Percentiles rank a stretch among this genome's conserved stretches.
phyloP scores from a whole-genome alignment of 1,140 invertebrate species.

The Acromyrmex echinatior region DNA sequence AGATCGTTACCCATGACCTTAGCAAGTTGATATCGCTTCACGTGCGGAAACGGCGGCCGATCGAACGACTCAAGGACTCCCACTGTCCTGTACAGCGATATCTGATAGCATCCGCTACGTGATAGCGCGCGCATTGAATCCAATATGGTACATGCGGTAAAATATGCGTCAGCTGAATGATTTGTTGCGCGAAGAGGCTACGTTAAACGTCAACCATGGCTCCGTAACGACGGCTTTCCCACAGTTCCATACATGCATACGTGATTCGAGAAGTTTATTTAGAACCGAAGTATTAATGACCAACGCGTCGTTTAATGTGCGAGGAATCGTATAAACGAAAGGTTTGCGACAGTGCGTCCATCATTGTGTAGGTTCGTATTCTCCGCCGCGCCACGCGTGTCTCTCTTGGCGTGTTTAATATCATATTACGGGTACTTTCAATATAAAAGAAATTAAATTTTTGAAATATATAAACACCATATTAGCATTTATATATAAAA shows the following conservation, averaged over 20 bases:
- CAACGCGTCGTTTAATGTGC: background rate
- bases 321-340: conserved; percentile 8
- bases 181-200: conserved; percentile 13
- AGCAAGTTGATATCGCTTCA: conserved; percentile 61
- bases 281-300: conserved; percentile 8
- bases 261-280: conserved; percentile 6
- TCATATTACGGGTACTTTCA: background rate
- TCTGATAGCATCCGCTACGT: conserved; percentile 27
- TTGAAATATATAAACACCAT: too few relatives aligned
- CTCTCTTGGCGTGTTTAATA: background rate
- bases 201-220: background rate
- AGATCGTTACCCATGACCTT: conserved; percentile 63
- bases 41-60: conserved; percentile 64
- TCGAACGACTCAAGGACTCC: conserved; percentile 72
- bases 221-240: background rate
- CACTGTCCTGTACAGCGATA: conserved; percentile 60
- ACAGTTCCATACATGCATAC: conserved; percentile 1
- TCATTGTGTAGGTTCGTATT: background rate
- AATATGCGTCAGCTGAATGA: conserved; percentile 3
- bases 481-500: background rate
- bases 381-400: too few relatives aligned
- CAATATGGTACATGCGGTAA: conserved; percentile 6
- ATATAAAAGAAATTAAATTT: background rate
- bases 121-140: conserved; percentile 15
- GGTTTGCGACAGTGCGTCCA: background rate